Evolutionary conservation across 2,888 invertebrate species (phyloP), one percentile per base, ranked within the genome.

Genomic region (Malachius bipustulatus): DNA sequence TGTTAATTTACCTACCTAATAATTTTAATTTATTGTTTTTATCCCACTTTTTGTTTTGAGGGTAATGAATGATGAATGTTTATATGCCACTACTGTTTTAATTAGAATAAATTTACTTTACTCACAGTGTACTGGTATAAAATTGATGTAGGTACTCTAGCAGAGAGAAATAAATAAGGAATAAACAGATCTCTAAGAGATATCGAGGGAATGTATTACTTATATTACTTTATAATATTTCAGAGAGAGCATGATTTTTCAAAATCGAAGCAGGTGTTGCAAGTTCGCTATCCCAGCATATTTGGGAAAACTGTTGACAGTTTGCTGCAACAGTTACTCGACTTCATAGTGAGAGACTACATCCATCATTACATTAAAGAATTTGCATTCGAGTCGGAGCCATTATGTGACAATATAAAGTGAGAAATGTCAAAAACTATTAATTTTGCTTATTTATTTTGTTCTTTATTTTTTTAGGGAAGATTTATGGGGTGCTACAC

Each of bases 271-370:
- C 53, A 49, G 38, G 49, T 45, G 11, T 44, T 46, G 14, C 52
- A 53, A 38, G 47, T 48, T 28, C 76, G 78, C 59, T 67, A 82
- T 47, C 78, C 82, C n/a, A 65, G 82, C n/a, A 72, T 85, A 51
- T 82, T 84, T 62, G 82, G 85, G 27, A 72, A 83, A 43, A 82
- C 83, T 38, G 82, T 90, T 24, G 90, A 90, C 54, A 75, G 80
- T 49, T 77, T 85, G 44, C 60, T 90, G 14, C 84, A 88, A 52
- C 81, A 87, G 56, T 67, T 90, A 26, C 69, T 89, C 46, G 87
- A 89, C 57, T 74, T 82, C 57, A 65, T 80, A 24, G 66, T 85
- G 27, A 67, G 82, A 49, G 89, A 90, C 59, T 88, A 82, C 64
- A 71, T 90, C 40, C 65, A 75, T 14, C 68, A 71, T 34, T 89